Evolutionary conservation across 2,797 vertebrate genomes (phyloP).

Genomic region (Clarias platycephalus): DNA sequence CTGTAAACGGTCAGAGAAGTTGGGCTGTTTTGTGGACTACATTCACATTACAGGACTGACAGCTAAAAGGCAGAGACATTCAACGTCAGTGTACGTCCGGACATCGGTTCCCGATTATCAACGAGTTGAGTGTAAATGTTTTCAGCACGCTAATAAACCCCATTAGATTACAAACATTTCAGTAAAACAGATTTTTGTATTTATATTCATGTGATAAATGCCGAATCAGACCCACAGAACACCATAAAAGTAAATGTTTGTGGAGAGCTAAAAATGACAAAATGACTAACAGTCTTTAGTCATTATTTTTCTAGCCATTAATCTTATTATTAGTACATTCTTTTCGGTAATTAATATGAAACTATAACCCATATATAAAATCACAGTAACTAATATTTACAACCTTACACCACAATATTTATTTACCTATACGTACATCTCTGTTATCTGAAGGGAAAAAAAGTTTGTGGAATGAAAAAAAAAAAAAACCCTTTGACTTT

Average conservation of each 20-base stretch:
- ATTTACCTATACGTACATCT: too few species aligned
- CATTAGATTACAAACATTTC: neutral
- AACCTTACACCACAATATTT: too few species aligned
- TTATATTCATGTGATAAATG: neutral
- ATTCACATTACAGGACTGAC: conserved; percentile 17
- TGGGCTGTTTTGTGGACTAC: conserved; percentile 50
- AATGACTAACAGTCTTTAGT: neutral
- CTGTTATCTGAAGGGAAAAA: too few species aligned
- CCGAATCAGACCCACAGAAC: neutral
- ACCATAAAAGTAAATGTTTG: neutral
- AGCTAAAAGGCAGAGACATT: neutral
- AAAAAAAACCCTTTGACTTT: too few species aligned
- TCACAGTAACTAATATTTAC: neutral
- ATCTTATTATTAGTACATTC: neutral
- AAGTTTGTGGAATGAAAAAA: too few species aligned
- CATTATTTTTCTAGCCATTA: neutral
- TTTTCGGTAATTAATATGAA: neutral
- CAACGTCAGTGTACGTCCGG: neutral
- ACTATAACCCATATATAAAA: neutral
- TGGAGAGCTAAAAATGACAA: neutral
- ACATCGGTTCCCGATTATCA: neutral
- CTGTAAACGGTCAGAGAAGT: conserved; percentile 49
- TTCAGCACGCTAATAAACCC: neutral
- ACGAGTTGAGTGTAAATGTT: neutral
- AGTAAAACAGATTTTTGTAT: neutral